phyloP scores from a whole-genome alignment of 2,113 vertebrate species.

The Butorides virescens region DNA sequence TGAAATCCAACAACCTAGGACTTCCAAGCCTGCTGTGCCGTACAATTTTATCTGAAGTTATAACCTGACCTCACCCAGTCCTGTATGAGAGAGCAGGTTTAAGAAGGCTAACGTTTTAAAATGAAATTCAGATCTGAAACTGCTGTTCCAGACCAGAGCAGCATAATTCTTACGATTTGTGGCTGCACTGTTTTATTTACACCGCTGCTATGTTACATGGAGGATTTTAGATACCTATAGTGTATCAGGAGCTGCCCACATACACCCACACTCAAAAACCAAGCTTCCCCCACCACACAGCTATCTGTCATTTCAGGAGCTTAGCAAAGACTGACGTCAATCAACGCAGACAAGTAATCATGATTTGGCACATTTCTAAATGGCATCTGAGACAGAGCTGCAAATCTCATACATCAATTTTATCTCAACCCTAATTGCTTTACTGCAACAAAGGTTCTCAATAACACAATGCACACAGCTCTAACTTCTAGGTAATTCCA shows the following conservation, averaged over 20 bases:
- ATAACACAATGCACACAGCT: neutral
- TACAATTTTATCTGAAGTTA: neutral
- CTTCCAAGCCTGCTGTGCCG: neutral
- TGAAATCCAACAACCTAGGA: neutral
- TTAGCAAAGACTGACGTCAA: slow-evolving; percentile 10
- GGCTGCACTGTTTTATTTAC: slow-evolving; percentile 9
- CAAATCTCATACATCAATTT: neutral
- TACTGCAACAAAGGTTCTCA: neutral
- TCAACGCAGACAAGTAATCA: neutral
- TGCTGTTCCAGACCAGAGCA: neutral
- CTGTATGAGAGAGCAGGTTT: neutral
- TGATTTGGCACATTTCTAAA: slow-evolving; percentile 61
- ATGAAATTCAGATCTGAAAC: neutral
- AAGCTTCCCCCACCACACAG: neutral
- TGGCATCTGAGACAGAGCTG: slow-evolving; percentile 38
- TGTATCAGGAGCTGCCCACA: neutral
- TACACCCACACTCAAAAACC: neutral
- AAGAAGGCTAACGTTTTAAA: neutral
- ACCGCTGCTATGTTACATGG: neutral
- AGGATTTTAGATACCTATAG: neutral
- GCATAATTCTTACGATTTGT: neutral
- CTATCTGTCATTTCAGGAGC: neutral
- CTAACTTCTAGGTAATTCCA: neutral
- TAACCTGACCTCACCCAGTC: neutral
- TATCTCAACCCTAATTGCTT: neutral